Base-by-base conservation (phyloP, 2,113 vertebrate genomes). In the Apteryx mantelli region DNA sequence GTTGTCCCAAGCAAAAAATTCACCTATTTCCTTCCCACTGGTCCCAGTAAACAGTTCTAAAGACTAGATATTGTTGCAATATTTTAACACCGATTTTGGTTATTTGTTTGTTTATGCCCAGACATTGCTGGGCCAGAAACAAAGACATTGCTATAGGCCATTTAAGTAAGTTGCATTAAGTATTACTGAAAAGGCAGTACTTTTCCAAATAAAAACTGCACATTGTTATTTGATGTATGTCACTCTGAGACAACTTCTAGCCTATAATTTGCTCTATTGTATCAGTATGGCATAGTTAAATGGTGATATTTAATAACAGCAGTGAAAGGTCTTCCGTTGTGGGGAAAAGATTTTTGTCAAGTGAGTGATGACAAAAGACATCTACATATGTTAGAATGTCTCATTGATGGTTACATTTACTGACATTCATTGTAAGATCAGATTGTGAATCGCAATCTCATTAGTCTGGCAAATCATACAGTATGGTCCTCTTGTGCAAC, bases 221-320 rank as follows among this genome's bases (percentile, higher is more conserved):
- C 77, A 18, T 40, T 91, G 92, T 91, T 89, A 66, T 48, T 93
- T 77, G 34, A 48, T 48, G 5, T 10, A 21, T 80, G 32, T 28
- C 61, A 74, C 52, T 87, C 52, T 86, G 56, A 88, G 34, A 42
- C 10, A 94, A 75, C 81, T 81, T 96, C 65, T 61, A 28, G 26
- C 61, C 55, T 83, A 58, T 28, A 18, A 61, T 86, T 64, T 90
- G 16, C 56, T 95, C 38, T 87, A 38, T 61, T 88, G 3, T 89
- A 21, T 88, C 52, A 92, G 75, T 80, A 63, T 90, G 77, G 65
- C 64, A 66, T 82, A 40, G 76, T 92, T 97, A 83, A 93, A 85
- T 88, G 32, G 64, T 76, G 28, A 42, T 89, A 71, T 44, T 92
- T 93, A 78, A 26, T 78, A 74, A 91, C 53, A 91, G 9, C 38